These are phyloP conservation scores for Galerucella calmariensis DNA, from an alignment of 2,888 invertebrate genomes.

Conservation along the genomic window DNA sequence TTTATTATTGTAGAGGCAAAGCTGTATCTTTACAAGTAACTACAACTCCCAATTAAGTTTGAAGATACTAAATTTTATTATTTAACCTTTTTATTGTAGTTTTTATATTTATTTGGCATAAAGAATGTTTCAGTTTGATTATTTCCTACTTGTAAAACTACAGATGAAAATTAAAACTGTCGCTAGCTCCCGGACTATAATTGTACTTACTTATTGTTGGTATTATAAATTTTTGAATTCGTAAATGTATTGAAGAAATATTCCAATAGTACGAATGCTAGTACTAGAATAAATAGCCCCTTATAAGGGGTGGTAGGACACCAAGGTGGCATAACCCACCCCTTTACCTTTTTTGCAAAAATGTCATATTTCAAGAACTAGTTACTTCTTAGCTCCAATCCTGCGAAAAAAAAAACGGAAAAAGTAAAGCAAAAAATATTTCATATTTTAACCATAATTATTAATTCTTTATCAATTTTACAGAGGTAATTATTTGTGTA, in stretches of 20 bases:
- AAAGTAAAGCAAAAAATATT: background rate
- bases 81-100: too few relatives aligned
- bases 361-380: constrained; percentile 6
- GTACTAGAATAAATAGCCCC: constrained; percentile 69
- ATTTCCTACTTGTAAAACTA: too few relatives aligned
- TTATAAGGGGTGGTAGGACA: constrained; percentile 67
- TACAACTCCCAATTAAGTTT: too few relatives aligned
- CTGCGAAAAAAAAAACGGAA: background rate
- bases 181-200: too few relatives aligned
- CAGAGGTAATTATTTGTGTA: too few relatives aligned
- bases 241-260: constrained; percentile 76
- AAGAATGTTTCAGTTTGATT: too few relatives aligned
- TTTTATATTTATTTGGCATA: too few relatives aligned
- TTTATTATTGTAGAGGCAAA: too few relatives aligned
- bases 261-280: constrained; percentile 76
- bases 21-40: too few relatives aligned
- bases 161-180: too few relatives aligned
- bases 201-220: constrained; percentile 64
- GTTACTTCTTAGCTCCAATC: constrained; percentile 1
- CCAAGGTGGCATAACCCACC: constrained; percentile 65
- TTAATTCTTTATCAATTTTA: background rate
- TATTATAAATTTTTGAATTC: constrained; percentile 68
- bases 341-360: constrained; percentile 52
- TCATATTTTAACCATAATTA: background rate
- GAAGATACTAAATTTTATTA: too few relatives aligned